Evolutionary conservation across 1,140 invertebrate genomes (phyloP), one percentile per base, ranked within the genome.

Genomic region (Hermetia illucens): DNA sequence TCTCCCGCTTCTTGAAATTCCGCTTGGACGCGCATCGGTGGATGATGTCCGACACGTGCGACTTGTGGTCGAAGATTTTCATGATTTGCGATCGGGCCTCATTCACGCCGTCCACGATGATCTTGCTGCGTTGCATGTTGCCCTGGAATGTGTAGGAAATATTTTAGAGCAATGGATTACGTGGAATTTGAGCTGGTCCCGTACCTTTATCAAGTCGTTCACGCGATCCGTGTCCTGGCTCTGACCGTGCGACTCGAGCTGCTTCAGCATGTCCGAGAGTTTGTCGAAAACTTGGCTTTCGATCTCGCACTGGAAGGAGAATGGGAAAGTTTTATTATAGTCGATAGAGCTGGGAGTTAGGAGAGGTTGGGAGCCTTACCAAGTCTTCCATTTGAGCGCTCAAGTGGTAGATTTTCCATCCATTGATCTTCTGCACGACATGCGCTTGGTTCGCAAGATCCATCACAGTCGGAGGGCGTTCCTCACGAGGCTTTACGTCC

Each of bases 321-420:
- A 38, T 36, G 36, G 21, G 37, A 27, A 41, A 41, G 29, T n/a
- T 34, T 40, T 24, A 38, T 21, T 20, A 15, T 13, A 21, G 38
- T 17, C 16, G 3, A 18, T 36, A 4, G 31, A 37, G n/a, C n/a
- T 31, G 21, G 24, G n/a, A 30, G 4, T 45, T 42, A 53, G 39
- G 46, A 43, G 51, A 54, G 5, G 19, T 55, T 42, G 31, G 16
- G 38, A 12, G n/a, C 53, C 63, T 64, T 59, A 91, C 88, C 64
- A 94, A 62, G 62, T 92, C 85, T 51, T 94, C 87, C 75, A 95
- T 82, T 69, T 94, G 89, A 19, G 87, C 77, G 12, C 77, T 82
- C 34, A 95, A 69, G 65, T 94, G 86, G 68, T 89, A 79, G 20
- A 95, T 70, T 67, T 95, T 95, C 91, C 91, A 97, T 9, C 90